Evolutionary conservation across 2,888 invertebrate genomes (phyloP).

Genomic region (Limenitis camilla): DNA sequence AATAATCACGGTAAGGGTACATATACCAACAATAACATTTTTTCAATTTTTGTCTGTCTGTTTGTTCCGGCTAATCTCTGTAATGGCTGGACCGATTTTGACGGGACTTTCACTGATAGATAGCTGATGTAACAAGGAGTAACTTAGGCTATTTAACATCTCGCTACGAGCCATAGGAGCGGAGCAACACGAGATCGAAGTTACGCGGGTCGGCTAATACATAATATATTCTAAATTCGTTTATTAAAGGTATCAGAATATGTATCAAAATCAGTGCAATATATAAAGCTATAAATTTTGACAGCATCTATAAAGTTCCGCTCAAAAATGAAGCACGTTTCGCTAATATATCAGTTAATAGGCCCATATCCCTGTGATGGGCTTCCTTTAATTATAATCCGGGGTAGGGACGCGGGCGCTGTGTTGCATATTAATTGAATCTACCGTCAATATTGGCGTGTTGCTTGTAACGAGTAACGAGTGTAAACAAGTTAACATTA

Average conservation of each 20-base stretch:
- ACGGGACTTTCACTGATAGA: too few species aligned
- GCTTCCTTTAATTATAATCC: constrained; percentile 47
- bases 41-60: too few species aligned
- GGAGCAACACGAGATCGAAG: too few species aligned
- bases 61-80: too few species aligned
- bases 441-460: constrained; percentile 37
- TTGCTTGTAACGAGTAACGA: constrained; percentile 11
- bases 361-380: constrained; percentile 30
- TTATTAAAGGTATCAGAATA: neutral
- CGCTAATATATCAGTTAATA: constrained; percentile 47
- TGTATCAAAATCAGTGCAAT: constrained; percentile 8
- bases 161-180: too few species aligned
- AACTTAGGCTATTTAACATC: too few species aligned
- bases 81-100: too few species aligned
- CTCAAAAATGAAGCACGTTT: constrained; percentile 33
- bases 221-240: too few species aligned
- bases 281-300: constrained; percentile 10
- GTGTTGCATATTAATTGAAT: constrained; percentile 46
- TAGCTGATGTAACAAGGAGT: too few species aligned
- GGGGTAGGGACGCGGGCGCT: constrained; percentile 33
- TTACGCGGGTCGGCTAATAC: too few species aligned
- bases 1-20: too few species aligned
- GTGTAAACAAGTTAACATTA: constrained; percentile 13
- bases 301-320: constrained; percentile 9
- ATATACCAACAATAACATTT: too few species aligned